phyloP scores from a whole-genome alignment of 35 echinoderm and acorn worm genomes.

The Ophioderma brevispina region DNA sequence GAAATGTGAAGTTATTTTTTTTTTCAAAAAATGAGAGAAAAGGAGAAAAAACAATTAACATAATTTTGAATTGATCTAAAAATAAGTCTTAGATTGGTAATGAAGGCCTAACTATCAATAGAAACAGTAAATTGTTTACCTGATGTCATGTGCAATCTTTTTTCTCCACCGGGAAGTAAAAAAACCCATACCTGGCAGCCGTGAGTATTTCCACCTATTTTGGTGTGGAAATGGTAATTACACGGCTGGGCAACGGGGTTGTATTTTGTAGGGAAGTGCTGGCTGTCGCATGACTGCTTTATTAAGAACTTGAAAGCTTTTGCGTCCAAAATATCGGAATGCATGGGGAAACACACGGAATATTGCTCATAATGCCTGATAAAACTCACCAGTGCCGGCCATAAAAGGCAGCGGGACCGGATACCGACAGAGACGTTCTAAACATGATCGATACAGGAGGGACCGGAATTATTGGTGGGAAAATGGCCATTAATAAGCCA shows the following conservation, averaged over 20 bases:
- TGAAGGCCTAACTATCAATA: neutral
- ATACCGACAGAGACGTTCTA: neutral
- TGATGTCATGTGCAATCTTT: neutral
- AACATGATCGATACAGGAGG: neutral
- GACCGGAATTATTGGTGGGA: neutral
- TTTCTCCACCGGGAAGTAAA: too few relatives aligned
- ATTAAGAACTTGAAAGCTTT: constrained; percentile 7
- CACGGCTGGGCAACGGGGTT: neutral
- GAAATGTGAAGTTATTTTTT: neutral
- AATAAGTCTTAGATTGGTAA: neutral
- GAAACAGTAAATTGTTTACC: neutral
- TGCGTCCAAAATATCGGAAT: constrained; percentile 5
- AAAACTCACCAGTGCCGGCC: neutral
- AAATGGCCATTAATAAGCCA: neutral
- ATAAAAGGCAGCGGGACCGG: neutral
- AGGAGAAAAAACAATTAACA: neutral
- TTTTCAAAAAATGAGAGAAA: neutral
- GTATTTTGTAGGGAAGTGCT: neutral
- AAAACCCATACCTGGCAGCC: neutral
- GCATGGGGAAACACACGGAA: neutral
- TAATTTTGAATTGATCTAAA: neutral
- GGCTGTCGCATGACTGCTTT: neutral
- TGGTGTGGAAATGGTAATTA: neutral
- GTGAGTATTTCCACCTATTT: neutral
- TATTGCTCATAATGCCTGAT: neutral